phyloP scores from a whole-genome alignment of 2,113 vertebrate genomes.

The Phalacrocorax pelagicus region DNA sequence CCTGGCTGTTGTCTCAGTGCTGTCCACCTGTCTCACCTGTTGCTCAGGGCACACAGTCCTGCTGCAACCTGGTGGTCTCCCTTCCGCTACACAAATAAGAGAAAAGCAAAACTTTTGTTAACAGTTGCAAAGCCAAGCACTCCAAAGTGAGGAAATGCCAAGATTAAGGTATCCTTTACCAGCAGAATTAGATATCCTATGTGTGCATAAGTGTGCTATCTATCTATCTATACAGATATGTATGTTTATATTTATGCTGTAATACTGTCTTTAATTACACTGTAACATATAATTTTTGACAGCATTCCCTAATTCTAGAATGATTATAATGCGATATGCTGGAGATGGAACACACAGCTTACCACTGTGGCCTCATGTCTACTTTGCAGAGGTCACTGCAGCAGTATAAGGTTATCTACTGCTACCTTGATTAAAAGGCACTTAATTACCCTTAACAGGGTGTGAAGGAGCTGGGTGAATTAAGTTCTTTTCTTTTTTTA shows the following conservation, averaged over 20 bases:
- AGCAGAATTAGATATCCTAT: neutral
- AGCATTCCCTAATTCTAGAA: neutral
- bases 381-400: neutral
- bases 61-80: neutral
- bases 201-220: neutral
- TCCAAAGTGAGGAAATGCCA: neutral
- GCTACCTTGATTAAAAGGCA: neutral
- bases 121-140: neutral
- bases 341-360: neutral
- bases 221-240: neutral
- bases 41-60: neutral
- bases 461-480: neutral
- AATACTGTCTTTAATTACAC: neutral
- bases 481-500: slow-evolving; percentile 1
- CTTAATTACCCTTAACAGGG: neutral
- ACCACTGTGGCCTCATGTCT: neutral
- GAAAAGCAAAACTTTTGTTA: neutral
- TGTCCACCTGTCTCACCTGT: fast-evolving
- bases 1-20: fast-evolving
- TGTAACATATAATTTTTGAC: neutral
- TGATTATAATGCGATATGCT: neutral
- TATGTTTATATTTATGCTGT: neutral
- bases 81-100: neutral
- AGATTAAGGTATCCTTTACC: neutral
- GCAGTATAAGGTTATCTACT: neutral